Base-by-base conservation (phyloP, 2,113 vertebrate species). In the Leptobrachium leishanense region DNA sequence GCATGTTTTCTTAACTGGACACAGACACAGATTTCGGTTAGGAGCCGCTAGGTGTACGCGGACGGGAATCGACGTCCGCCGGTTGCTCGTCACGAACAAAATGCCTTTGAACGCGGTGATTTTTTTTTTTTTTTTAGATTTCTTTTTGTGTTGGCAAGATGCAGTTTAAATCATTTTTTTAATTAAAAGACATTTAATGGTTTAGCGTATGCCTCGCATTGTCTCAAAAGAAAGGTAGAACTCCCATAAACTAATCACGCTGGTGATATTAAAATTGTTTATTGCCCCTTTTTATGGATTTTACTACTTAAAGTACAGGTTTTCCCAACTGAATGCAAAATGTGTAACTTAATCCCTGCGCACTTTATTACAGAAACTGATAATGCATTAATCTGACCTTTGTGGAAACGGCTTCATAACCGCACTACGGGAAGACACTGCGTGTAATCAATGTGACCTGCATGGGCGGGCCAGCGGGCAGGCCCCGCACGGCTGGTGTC, bases 291-390 rank as follows among this genome's bases (percentile, higher is more conserved):
- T 31, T 77, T 87, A 91, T 85, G 85, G 87, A 84, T 87, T 83
- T 81, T 82, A 84, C 77, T 87, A 83, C 89, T 91, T 88, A 88
- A 87, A 88, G 91, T 90, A 90, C 85, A 86, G 72, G 82, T 89
- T 90, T 90, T 89, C 88, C 84, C 90, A 90, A 90, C 86, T 89
- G 87, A 85, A 89, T 89, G 90, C 88, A 91, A 91, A 92, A 90
- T 54, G 85, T 66, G 90, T 89, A 90, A 91, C 72, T 76, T 43
- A 88, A 90, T 81, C 88, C 85, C 72, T 66, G 84, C 10, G 82
- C 83, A 87, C 84, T 91, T 90, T 90, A 85, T 91, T 92, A 89
- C 1, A 88, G 88, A 90, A 90, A 89, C 84, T 74, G 89, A 91
- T 92, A 82, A 86, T 84, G 85, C 84, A 86, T 89, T 89, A 79